Conservation (phyloP, 2,888 invertebrate species). For the Schizaphis graminum region DNA sequence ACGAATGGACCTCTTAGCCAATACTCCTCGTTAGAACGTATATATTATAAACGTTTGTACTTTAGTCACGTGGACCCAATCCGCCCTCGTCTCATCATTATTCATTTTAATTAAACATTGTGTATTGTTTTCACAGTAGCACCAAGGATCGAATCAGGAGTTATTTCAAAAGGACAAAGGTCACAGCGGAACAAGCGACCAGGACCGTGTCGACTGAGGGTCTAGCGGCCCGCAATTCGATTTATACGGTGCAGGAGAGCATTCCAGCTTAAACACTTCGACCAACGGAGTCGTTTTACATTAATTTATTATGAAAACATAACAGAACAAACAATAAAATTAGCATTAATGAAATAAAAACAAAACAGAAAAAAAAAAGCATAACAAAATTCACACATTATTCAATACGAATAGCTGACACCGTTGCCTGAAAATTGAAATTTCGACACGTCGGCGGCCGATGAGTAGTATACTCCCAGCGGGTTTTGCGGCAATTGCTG, state of each 20-base stretch:
- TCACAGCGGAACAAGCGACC: constrained; percentile 73
- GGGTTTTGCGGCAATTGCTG: constrained; percentile 38
- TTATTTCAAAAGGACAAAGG: constrained; percentile 71
- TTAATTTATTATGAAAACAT: constrained; percentile 54
- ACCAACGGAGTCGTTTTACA: not conserved
- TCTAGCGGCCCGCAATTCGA: constrained; percentile 45
- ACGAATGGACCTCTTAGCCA: not conserved
- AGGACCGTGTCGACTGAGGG: constrained; percentile 70
- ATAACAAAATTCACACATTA: not conserved
- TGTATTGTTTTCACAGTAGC: constrained; percentile 71
- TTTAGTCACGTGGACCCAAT: not conserved
- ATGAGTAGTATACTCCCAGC: constrained; percentile 67
- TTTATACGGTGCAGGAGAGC: constrained; percentile 60
- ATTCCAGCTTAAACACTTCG: constrained; percentile 23
- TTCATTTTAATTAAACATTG: not conserved
- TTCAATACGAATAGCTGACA: constrained; percentile 66
- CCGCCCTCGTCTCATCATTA: not conserved
- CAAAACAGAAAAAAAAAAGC: not conserved
- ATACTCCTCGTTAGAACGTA: not conserved
- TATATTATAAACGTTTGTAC: not conserved
- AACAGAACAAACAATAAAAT: constrained; percentile 18
- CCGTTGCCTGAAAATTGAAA: constrained; percentile 67
- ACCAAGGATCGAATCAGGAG: constrained; percentile 75
- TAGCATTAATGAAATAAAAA: constrained; percentile 36
- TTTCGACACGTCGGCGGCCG: constrained; percentile 66